phyloP scores from a whole-genome alignment of 92 coral and sea anemone genomes.

The Scolanthus callimorphus region DNA sequence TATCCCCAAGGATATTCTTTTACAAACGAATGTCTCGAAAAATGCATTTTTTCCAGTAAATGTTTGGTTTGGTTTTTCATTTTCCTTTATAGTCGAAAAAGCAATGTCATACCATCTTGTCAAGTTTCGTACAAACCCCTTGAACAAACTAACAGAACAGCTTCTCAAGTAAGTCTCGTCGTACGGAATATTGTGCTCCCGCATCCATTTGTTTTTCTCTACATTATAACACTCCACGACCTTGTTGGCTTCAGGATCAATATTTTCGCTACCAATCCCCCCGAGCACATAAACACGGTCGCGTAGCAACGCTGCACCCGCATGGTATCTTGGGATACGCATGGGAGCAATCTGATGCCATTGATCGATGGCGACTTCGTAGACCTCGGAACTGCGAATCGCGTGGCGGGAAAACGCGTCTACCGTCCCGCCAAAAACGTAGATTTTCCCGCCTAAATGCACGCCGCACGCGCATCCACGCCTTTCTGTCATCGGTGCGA shows the following conservation, averaged over 20 bases:
- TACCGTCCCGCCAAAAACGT: conserved; percentile 78
- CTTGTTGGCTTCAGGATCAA: conserved; percentile 32
- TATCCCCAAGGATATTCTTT: too few relatives aligned
- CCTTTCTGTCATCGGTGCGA: conserved; percentile 66
- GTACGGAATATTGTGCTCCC: conserved; percentile 59
- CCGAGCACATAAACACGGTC: conserved; percentile 68
- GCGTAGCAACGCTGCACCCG: conserved; percentile 69
- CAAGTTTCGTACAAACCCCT: conserved; percentile 46
- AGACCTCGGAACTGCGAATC: conserved; percentile 53
- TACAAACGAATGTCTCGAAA: too few relatives aligned
- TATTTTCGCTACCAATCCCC: conserved; percentile 65
- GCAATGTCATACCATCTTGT: too few relatives aligned
- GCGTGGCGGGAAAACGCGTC: conserved; percentile 73
- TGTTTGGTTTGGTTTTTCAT: too few relatives aligned
- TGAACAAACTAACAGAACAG: conserved; percentile 56
- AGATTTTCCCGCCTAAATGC: conserved; percentile 46
- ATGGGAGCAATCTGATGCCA: conserved; percentile 71
- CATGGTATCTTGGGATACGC: conserved; percentile 81
- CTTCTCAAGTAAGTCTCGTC: conserved; percentile 81
- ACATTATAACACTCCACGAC: conserved; percentile 74
- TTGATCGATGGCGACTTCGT: conserved; percentile 53
- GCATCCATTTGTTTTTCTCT: conserved; percentile 49
- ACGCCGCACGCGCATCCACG: conserved; percentile 79
- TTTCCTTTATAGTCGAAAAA: too few relatives aligned
- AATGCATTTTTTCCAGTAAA: too few relatives aligned